Percentiles rank a stretch among this genome's conserved stretches.
Conservation (phyloP, 1,140 invertebrate species). For the Helicoverpa armigera region DNA sequence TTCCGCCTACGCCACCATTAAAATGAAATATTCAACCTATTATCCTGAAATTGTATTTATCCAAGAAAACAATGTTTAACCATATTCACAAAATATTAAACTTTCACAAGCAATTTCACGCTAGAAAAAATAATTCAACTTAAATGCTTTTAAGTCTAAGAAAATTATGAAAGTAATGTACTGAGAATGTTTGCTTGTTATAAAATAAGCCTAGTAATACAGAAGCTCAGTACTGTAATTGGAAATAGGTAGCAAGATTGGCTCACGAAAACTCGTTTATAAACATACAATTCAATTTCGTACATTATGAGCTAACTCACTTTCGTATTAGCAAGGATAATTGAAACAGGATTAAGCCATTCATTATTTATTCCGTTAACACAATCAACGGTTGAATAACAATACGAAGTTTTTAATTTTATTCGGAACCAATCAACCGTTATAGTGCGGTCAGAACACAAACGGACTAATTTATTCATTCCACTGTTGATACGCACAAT, state of each 20-base stretch:
- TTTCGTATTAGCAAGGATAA: slow-evolving; percentile 18
- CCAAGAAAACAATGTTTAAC: not conserved
- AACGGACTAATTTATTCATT: slow-evolving; percentile 50
- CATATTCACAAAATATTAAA: not conserved
- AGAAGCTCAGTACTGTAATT: slow-evolving; percentile 4
- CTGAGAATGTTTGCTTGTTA: not conserved
- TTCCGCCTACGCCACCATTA: not conserved
- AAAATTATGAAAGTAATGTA: not conserved
- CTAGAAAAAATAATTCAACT: not conserved
- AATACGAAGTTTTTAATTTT: slow-evolving; percentile 45
- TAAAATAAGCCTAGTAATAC: not conserved
- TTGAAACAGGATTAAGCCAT: slow-evolving; percentile 14
- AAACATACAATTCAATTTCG: slow-evolving; percentile 2
- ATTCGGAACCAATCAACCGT: slow-evolving; percentile 43
- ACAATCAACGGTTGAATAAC: slow-evolving; percentile 37
- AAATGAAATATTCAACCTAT: not conserved
- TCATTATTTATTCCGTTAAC: slow-evolving; percentile 29
- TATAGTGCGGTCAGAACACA: slow-evolving; percentile 46
- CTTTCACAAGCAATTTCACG: not conserved
- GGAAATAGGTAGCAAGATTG: slow-evolving; percentile 19
- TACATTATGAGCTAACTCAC: slow-evolving; percentile 13
- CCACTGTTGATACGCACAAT: slow-evolving; percentile 39
- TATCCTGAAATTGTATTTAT: not conserved
- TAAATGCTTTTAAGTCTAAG: not conserved
- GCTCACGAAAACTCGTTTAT: slow-evolving; percentile 5